Evolutionary conservation across 2,888 invertebrate genomes (phyloP), one percentile per base, ranked within the genome.

Genomic region (Gasteruption jaculator): DNA sequence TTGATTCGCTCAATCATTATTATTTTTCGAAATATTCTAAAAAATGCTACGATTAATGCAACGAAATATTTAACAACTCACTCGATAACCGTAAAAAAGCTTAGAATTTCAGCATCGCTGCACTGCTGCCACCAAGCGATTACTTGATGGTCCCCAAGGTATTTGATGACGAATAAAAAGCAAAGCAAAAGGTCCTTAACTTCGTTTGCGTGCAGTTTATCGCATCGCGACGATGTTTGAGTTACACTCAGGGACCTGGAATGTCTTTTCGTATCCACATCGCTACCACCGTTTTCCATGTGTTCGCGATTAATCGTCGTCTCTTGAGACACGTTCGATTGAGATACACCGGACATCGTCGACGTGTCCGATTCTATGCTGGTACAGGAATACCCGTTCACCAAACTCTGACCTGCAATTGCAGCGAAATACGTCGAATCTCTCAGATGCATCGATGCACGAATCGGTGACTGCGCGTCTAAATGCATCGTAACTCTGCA

Each of bases 41-140:
- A 8, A 45, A 4, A 25, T 19, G 19, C 31, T 16, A 19, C 10
- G 4, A 36, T 40, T n/a, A 3, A 19, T 21, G 2, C 15, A 16
- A 12, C n/a, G n/a, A n/a, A 35, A 14, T 20, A 22, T 11, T n/a
- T 32, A 25, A 36, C 16, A 41, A 74, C 81, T 79, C 70, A 85
- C 83, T 93, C 91, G 45, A 94, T 74, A 48, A 91, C 80, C 48
- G 83, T 82, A 63, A 94, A 90, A 71, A 94, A 93, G 43, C 86
- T 83, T 26, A 90, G 76, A 15, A 90, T 83, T 57, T 93, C 91
- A 12, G 80, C 77, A 48, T 86, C 86, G 2, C 83, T 79, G 58
- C 86, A 88, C 52, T 88, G 87, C 63, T 85, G 86, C 90, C 93
- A 93, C 91, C 91, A 94, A 29, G 85, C 83, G 37, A 91, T 81